Evolutionary conservation across 2,797 vertebrate genomes (phyloP), one percentile per base, ranked within the genome.

Genomic region (Hyperoplus immaculatus): DNA sequence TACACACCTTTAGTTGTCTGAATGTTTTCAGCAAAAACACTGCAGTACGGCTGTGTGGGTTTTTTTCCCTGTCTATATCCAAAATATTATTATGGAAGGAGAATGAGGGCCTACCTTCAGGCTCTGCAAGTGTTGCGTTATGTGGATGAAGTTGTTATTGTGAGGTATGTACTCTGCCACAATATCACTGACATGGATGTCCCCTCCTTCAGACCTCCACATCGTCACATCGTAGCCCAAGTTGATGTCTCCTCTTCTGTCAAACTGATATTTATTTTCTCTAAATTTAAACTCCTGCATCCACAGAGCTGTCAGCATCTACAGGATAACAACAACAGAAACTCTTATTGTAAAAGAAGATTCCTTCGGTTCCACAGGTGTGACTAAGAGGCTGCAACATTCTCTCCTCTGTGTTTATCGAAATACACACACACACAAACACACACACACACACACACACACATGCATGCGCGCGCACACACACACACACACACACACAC

Each of bases 151-250:
- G 63, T 14, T 89, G 57, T 90, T 89, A 61, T 93, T 93, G 45
- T 86, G 42, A 8, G 85, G 69, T 9, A 96, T 61, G 16, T 97
- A 97, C 79, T 96, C 94, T 55, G 94, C 96, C 77, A 98, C 87
- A 3, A 90, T 85, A 36, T 89, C 55, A 2, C 67, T 80, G 49
- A 95, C 80, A 14, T 90, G 43, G 79, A 95, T 68, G 4, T 38
- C 89, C 39, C 88, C 92, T 1, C 83, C 57, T 2, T 87, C 71
- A 53, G 94, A 91, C 74, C 93, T 94, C 97, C 97, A 98, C 72
- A 96, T 77, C 0, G 89, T 88, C 36, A 98, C 80, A 14, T 97
- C 93, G 0, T 98, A 98, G 54, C 95, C 96, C 68, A 91, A 91
- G 62, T 95, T 97, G 67, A 97, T 90, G 83, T 97, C 95, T 58